Base-by-base conservation (phyloP, 2,888 invertebrate species). In the Diarsia dahlii region DNA sequence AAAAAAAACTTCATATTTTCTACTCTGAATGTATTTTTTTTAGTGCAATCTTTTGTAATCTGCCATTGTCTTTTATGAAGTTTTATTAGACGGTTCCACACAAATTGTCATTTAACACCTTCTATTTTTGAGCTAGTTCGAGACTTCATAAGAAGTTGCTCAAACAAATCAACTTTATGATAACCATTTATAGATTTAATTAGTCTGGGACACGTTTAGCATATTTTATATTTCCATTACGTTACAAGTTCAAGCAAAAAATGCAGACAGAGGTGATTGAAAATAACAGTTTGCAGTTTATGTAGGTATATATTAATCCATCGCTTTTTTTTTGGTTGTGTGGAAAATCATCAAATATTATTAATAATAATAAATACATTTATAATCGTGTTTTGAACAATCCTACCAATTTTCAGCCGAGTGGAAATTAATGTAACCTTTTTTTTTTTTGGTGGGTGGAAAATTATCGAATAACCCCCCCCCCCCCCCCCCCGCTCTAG, bases 91-190 rank as follows among this genome's bases (percentile, higher is more conserved):
- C 6, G 1, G 2, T 39, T 62, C 3, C 2, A 13, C 39, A 62
- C 12, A 2, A 56, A 9, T 34, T 13, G 0, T 39, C 12, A 62
- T 15, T 39, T 62, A 62, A 62, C n/a, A 39, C n/a, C 62, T 39
- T 62, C 23, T 5, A 20, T 39, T 39, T 62, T 0, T 20, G 62
- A 62, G 6, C 12, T 12, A 62, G 20, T 12, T 12, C 39, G 10
- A 13, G 1, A n/a, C 20, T 62, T 62, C 18, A 10, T 46, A 34
- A 23, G n/a, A 46, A 52, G n/a, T n/a, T 45, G 8, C 15, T 28
- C 9, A 28, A 52, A 65, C 13, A 77, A 64, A 52, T 18, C 18
- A 74, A 18, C 52, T n/a, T 18, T 20, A 76, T n/a, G 15, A 23
- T 28, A 23, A 4, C 45, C 15, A 46, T 23, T 8, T 52, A 15